Base-by-base conservation (phyloP, 2,113 vertebrate species). In the Aphelocoma coerulescens region DNA sequence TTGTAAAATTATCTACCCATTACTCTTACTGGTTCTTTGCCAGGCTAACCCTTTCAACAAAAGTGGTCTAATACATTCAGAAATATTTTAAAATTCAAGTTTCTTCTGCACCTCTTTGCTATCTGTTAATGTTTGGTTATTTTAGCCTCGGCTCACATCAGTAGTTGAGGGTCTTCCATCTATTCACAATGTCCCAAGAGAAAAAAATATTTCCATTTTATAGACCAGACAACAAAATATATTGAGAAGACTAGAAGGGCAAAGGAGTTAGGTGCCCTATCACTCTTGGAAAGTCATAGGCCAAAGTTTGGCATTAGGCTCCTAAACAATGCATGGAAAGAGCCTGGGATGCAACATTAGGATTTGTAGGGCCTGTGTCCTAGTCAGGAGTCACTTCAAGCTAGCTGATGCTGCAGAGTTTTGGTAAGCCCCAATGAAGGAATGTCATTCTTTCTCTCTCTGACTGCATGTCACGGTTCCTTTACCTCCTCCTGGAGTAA, bases 301-400 rank as follows among this genome's bases (percentile, higher is more conserved):
- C 20, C 32, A 33, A 74, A 54, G 15, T 81, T 66, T 67, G 57
- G 7, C 32, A 54, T 39, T 87, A 74, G 43, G 39, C 4, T 67
- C 6, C 55, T 63, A 72, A 82, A 67, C 6, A 71, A 21, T 18
- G 21, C 39, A 21, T 26, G 16, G 61, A 71, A 92, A 44, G 24
- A 59, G 18, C 11, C 39, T 82, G 35, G 3, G 3, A 35, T 55
- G 28, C 43, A 28, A 26, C 0, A 0, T 0, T 57, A 28, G 11
- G 16, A 67, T 77, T 58, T 92, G 16, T 22, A 71, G 43, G 15
- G 33, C 26, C 33, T 27, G 19, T 13, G 16, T 59, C 8, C 9
- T 17, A 35, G 35, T 65, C 39, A 84, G 43, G 33, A 92, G 23
- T 67, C 39, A 46, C 30, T 89, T 68, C 35, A 35, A 88, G 18